Base-by-base conservation (phyloP, 2,888 invertebrate species). In the Perizoma affinitatum region DNA sequence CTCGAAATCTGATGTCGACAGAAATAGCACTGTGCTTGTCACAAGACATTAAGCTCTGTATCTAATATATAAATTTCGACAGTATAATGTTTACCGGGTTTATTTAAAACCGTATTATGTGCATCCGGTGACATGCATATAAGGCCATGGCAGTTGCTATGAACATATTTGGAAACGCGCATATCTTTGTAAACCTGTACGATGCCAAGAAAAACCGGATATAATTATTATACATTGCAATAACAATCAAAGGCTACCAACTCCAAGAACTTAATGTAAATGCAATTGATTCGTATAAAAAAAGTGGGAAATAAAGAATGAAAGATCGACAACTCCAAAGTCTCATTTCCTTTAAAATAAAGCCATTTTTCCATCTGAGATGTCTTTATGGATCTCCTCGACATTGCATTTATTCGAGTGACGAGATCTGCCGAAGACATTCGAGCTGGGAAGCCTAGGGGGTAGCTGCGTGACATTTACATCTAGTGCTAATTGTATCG, bases 391-490 rank as follows among this genome's bases (percentile, higher is more conserved):
- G 62, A 62, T 49, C 48, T 57, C 45, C 46, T 45, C 3, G n/a
- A 45, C 35, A 56, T 59, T 65, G 51, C 45, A 60, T 61, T 59
- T 55, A 46, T 58, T 54, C 50, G 11, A 49, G 48, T 55, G 49
- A 53, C 49, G 49, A 52, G 58, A 57, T 58, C 62, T 68, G 56
- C 67, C 63, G 65, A 69, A 73, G 66, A 73, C 66, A 64, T 66
- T 61, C 61, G 47, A 61, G 64, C 63, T 68, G 59, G 66, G 68
- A 68, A 70, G 65, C 72, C 61, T 67, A 58, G 65, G 71, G 67
- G 73, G 67, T 71, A 75, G 73, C 80, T 82, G 83, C 90, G 90
- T 91, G 91, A 87, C 88, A 88, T 88, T 84, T 80, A 70, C 82
- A 76, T 75, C 79, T 70, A 76, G 78, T 78, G 88, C 87, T 89